Conservation (phyloP, 2,888 invertebrate genomes). For the Megastigmus dorsalis region DNA sequence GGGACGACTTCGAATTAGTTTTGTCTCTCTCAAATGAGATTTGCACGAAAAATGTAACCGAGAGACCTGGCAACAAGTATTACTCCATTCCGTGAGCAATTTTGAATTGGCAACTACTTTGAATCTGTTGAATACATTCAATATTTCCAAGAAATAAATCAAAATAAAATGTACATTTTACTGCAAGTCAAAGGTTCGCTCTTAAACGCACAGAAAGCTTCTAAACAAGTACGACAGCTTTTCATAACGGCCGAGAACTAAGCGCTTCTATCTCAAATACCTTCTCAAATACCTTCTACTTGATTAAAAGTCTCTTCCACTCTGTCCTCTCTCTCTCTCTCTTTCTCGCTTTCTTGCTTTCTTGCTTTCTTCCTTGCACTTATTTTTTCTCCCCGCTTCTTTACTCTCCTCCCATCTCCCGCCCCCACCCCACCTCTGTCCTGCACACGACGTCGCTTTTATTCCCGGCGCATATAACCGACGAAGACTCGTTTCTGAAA, state of each 20-base stretch:
- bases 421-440: background rate
- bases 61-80: too few species aligned
- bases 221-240: too few species aligned
- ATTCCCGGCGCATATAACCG: slow-evolving; percentile 34
- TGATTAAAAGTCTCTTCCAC: slow-evolving; percentile 25
- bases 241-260: background rate
- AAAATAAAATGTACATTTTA: too few species aligned
- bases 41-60: too few species aligned
- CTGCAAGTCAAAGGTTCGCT: too few species aligned
- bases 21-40: too few species aligned
- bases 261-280: slow-evolving; percentile 18
- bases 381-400: background rate
- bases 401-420: background rate
- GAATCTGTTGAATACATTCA: too few species aligned
- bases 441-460: slow-evolving; percentile 1
- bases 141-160: too few species aligned
- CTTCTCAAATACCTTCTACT: slow-evolving; percentile 27
- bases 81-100: too few species aligned
- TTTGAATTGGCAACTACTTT: too few species aligned
- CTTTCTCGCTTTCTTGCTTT: slow-evolving; percentile 20
- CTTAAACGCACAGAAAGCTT: too few species aligned
- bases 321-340: background rate
- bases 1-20: too few species aligned
- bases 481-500: slow-evolving; percentile 42
- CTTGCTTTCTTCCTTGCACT: background rate